These are phyloP conservation scores for Mellivora capensis DNA, from an alignment of 2,113 vertebrate genomes.

Conservation along the genomic window DNA sequence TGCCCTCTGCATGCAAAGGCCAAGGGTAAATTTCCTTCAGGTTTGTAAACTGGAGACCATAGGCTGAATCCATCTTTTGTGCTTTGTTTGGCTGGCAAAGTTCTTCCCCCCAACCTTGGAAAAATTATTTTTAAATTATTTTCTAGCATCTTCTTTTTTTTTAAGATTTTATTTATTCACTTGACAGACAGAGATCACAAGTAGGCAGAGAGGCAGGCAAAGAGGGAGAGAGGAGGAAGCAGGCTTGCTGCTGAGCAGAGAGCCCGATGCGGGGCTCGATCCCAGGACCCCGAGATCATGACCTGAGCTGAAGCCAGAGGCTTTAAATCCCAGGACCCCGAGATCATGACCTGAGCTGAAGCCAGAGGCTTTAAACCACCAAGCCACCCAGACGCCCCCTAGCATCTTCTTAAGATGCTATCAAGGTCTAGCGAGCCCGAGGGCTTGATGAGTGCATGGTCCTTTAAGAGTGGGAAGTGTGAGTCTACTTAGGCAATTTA, in stretches of 20 bases:
- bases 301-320: too few species aligned
- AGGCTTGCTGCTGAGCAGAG: too few species aligned
- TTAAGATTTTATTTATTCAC: too few species aligned
- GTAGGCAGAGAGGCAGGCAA: too few species aligned
- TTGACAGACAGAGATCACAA: too few species aligned
- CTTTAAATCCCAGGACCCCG: too few species aligned
- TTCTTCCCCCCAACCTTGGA: background rate
- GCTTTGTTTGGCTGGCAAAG: background rate
- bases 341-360: too few species aligned
- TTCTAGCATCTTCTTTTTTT: background rate
- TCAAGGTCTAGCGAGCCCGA: background rate
- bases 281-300: too few species aligned
- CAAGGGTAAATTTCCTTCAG: accelerated
- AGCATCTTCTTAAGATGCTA: background rate
- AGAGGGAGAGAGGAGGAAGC: too few species aligned
- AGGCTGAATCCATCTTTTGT: background rate
- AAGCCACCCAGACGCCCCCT: too few species aligned
- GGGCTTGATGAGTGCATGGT: background rate
- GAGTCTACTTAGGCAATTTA: background rate
- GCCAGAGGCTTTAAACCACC: too few species aligned
- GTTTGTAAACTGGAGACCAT: background rate
- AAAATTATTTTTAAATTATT: background rate
- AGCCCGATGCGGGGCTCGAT: too few species aligned
- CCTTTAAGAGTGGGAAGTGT: background rate
- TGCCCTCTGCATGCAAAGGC: background rate